These are phyloP conservation scores for Trisateles emortualis DNA, from an alignment of 2,888 invertebrate species.

Conservation along the genomic window DNA sequence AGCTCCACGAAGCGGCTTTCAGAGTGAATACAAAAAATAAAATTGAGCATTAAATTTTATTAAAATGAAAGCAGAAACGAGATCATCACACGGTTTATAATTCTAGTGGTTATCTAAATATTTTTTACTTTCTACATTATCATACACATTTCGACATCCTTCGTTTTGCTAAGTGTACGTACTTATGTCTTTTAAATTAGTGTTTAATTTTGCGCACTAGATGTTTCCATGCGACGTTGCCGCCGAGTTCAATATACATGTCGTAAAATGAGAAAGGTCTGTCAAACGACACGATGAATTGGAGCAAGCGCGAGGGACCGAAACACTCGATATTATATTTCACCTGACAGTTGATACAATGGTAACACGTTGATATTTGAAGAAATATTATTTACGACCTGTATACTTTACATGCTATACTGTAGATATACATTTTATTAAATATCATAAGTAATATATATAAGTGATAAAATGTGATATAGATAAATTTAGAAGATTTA, in stretches of 20 bases:
- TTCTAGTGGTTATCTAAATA: constrained; percentile 50
- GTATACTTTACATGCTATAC: constrained; percentile 44
- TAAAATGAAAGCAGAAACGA: constrained; percentile 54
- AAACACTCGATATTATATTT: constrained; percentile 76
- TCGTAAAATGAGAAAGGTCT: constrained; percentile 84
- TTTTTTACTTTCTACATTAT: constrained; percentile 54
- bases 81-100: constrained; percentile 51
- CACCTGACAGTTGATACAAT: constrained; percentile 81
- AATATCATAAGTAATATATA: no score
- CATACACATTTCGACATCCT: constrained; percentile 43
- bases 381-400: constrained; percentile 68
- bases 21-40: constrained; percentile 42
- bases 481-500: background rate
- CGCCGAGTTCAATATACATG: constrained; percentile 45
- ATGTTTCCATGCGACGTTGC: constrained; percentile 42
- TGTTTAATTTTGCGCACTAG: constrained; percentile 33
- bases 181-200: constrained; percentile 26
- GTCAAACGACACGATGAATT: constrained; percentile 82
- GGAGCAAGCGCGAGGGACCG: constrained; percentile 80
- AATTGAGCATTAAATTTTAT: constrained; percentile 44
- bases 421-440: no score
- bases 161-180: constrained; percentile 32
- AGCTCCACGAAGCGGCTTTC: constrained; percentile 21
- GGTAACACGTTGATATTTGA: constrained; percentile 67
- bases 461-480: constrained; percentile 7